Evolutionary conservation across 2,113 vertebrate species (phyloP), one percentile per base, ranked within the genome.

Genomic region (Cavia porcellus): DNA sequence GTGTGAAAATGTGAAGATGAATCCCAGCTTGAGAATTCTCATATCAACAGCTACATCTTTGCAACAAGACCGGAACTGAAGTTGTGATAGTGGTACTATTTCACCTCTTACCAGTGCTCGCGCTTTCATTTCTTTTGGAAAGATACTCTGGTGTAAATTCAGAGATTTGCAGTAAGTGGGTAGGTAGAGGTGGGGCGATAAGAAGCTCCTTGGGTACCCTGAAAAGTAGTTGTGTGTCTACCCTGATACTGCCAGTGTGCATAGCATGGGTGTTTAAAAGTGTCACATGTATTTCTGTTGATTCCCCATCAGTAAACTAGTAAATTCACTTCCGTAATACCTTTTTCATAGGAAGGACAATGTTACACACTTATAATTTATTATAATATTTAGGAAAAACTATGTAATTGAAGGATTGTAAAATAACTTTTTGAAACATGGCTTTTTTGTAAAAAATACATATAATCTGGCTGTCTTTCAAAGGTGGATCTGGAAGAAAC

Each of bases 391-490:
- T 42, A 61, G 68, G 45, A 52, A 88, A 87, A 85, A 32, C 62
- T 59, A 77, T 30, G 14, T 79, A 72, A 57, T 25, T 52, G 42
- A 62, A 82, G 25, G 10, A 2, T 50, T 38, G 5, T 74, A 17
- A 77, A 52, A 79, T 86, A 7, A 72, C 25, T 72, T n/a, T 86
- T 81, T 8, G 15, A 94, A 80, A 70, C 77, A 32, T 38, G 9
- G 8, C 25, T 81, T 80, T 81, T 35, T 74, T 59, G 45, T 92
- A 38, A 45, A 80, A 94, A 80, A 35, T 88, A 57, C 52, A 25
- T 75, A 20, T 55, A 66, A 52, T 91, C 47, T 89, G 77, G 38
- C 13, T 96, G 88, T 92, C 24, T 96, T 90, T 70, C 75, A 30
- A 92, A 80, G 50, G 35, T 83, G 8, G 6, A 30, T 94, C 30